These are phyloP conservation scores for Ganaspis brasiliensis DNA, from an alignment of 2,888 invertebrate genomes.

Conservation along the genomic window DNA sequence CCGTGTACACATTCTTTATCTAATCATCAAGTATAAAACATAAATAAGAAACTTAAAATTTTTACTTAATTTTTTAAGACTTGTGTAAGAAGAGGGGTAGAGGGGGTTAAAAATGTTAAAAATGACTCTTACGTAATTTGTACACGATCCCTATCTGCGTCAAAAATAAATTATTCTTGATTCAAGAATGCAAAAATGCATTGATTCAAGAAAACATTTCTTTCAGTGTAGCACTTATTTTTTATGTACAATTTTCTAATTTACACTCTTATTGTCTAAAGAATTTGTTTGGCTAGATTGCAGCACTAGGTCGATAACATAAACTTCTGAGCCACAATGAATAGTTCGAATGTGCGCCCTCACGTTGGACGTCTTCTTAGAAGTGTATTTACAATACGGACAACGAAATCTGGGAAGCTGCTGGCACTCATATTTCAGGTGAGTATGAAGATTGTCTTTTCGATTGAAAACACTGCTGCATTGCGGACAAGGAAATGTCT, in stretches of 20 bases:
- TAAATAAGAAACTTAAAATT: too few species aligned
- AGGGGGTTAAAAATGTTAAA: too few species aligned
- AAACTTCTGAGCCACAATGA: conserved; percentile 67
- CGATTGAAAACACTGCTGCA: conserved; percentile 73
- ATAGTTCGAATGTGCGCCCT: conserved; percentile 71
- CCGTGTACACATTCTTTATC: too few species aligned
- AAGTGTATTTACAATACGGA: conserved; percentile 74
- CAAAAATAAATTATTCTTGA: too few species aligned
- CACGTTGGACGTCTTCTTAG: conserved; percentile 72
- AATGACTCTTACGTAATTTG: too few species aligned
- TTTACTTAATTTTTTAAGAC: too few species aligned
- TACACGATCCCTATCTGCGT: too few species aligned
- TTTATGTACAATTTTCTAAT: neutral
- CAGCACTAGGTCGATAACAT: conserved; percentile 67
- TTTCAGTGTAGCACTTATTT: neutral
- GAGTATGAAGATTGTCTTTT: conserved; percentile 73
- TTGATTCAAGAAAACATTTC: too few species aligned
- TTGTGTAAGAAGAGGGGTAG: too few species aligned
- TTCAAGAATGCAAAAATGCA: too few species aligned
- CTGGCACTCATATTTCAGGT: conserved; percentile 78
- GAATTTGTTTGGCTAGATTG: neutral
- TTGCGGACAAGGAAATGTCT: conserved; percentile 72
- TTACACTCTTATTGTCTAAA: neutral
- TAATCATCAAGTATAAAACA: too few species aligned
- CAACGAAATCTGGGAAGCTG: conserved; percentile 78